Evolutionary conservation across 2,888 invertebrate genomes (phyloP), one percentile per base, ranked within the genome.

Genomic region (Rhogogaster chlorosoma): DNA sequence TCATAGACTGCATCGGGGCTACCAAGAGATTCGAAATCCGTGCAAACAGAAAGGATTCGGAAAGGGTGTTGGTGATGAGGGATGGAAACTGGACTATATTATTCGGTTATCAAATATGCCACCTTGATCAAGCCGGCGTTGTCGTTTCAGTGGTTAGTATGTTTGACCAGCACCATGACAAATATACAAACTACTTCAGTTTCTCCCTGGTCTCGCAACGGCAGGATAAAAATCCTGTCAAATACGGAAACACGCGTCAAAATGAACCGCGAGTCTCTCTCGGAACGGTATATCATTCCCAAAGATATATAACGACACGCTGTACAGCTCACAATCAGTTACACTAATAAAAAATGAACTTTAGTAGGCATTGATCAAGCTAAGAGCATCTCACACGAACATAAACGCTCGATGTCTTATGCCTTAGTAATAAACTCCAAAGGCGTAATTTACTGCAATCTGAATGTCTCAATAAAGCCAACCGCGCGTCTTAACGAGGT

Each of bases 91-190:
- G 90, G 82, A 87, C 90, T 26, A 80, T 91, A 26, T 87, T 91
- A 42, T 90, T 92, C 86, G 91, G 90, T 85, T 91, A 88, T 86
- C 88, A 90, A 80, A 89, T 92, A 70, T 91, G 89, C 86, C 83
- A 88, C 32, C 87, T 91, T 32, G 86, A 88, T 83, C 86, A 86
- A 15, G 49, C 77, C 0, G 92, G 92, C 22, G 75, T 26, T 2
- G 87, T 89, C 15, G 49, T 57, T 15, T 85, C 84, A 15, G 86
- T 86, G 71, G 89, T 89, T 84, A 87, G 87, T 84, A 29, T 45
- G 6, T 18, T 75, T 73, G n/a, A 29, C 12, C 29, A 15, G 26
- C 6, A 15, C 22, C 29, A 67, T 53, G 18, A n/a, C 70, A 36
- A 29, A 70, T 12, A 70, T 36, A 70, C 18, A 49, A n/a, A 53